These are phyloP conservation scores for Apis florea DNA, from an alignment of 1,140 invertebrate genomes.

Conservation along the genomic window DNA sequence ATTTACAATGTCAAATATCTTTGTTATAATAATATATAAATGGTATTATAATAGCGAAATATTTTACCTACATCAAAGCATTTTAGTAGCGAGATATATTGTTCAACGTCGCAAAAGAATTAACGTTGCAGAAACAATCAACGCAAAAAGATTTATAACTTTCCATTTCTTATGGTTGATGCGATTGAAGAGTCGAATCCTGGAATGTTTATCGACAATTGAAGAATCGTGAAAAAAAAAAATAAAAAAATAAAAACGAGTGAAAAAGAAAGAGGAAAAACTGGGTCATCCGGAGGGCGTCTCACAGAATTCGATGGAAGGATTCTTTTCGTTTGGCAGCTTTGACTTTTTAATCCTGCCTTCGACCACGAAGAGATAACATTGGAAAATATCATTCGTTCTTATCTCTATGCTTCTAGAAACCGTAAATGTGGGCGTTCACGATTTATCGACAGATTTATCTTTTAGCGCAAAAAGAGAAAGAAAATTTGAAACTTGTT, in stretches of 20 bases:
- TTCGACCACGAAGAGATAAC: constrained; percentile 50
- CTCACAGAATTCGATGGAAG: constrained; percentile 55
- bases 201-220: constrained; percentile 65
- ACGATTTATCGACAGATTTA: not conserved
- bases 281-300: constrained; percentile 28
- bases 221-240: constrained; percentile 53
- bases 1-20: too few relatives aligned
- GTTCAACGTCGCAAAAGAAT: too few relatives aligned
- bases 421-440: constrained; percentile 38
- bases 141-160: constrained; percentile 50
- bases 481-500: not conserved
- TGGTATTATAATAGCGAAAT: too few relatives aligned
- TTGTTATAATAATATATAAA: too few relatives aligned
- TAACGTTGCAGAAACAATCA: too few relatives aligned
- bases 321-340: constrained; percentile 49
- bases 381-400: constrained; percentile 43
- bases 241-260: not conserved
- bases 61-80: too few relatives aligned
- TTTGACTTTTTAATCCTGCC: constrained; percentile 59
- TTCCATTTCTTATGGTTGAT: constrained; percentile 58
- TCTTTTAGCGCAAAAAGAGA: not conserved
- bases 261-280: not conserved
- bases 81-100: too few relatives aligned
- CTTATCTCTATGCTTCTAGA: constrained; percentile 15
- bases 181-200: constrained; percentile 45